These are phyloP conservation scores for Acleris emargana DNA, from an alignment of 2,888 invertebrate species.

Conservation along the genomic window DNA sequence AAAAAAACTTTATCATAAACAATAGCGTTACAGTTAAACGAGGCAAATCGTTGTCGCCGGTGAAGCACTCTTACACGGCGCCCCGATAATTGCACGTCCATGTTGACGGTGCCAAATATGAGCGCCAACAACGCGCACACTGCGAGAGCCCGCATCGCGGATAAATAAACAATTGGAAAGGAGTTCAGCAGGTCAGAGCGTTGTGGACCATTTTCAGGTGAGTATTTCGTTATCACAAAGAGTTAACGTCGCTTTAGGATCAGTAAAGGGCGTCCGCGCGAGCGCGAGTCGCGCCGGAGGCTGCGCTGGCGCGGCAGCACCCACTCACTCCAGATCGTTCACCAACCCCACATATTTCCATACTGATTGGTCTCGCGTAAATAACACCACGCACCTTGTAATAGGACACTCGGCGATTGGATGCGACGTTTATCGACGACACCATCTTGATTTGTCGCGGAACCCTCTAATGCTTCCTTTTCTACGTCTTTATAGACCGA, in stretches of 20 bases:
- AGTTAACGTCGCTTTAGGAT: conserved; percentile 44
- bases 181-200: conserved; percentile 19
- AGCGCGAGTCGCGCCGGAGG: conserved; percentile 69
- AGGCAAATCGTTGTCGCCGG: conserved; percentile 45
- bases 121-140: conserved; percentile 55
- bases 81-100: conserved; percentile 48
- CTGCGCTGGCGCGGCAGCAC: conserved; percentile 65
- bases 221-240: conserved; percentile 16
- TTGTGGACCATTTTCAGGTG: conserved; percentile 6
- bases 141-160: conserved; percentile 52
- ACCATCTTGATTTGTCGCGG: conserved; percentile 72
- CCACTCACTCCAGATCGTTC: conserved; percentile 78
- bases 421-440: conserved; percentile 65
- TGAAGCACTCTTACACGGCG: conserved; percentile 37
- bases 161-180: conserved; percentile 42
- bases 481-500: conserved; percentile 54
- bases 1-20: conserved; percentile 61
- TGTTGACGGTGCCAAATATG: conserved; percentile 47
- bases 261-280: conserved; percentile 70
- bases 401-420: conserved; percentile 68
- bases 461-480: conserved; percentile 58
- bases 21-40: conserved; percentile 52
- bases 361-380: conserved; percentile 76
- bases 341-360: conserved; percentile 80
- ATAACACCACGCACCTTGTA: conserved; percentile 68